Conservation (phyloP, 2,113 vertebrate genomes). For the Lycaon pictus region DNA sequence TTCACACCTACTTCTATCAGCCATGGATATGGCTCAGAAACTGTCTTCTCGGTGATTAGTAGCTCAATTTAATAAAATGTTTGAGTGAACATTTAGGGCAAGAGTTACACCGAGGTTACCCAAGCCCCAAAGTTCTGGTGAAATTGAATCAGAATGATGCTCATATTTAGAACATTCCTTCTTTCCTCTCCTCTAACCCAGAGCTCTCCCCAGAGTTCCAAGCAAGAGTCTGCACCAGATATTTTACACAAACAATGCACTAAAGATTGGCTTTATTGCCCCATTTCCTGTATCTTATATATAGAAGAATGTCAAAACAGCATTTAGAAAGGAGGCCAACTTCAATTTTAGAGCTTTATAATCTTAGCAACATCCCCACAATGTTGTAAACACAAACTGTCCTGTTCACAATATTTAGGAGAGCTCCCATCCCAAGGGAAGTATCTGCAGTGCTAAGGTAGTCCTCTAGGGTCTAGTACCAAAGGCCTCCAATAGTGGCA, state of each 20-base stretch:
- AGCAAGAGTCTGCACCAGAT: neutral
- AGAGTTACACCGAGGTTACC: neutral
- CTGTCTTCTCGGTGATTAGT: neutral
- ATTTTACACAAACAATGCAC: conserved; percentile 16
- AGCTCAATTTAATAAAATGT: conserved; percentile 39
- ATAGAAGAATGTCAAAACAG: neutral
- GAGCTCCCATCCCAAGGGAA: neutral
- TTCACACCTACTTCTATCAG: neutral
- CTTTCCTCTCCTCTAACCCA: neutral
- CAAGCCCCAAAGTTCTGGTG: neutral
- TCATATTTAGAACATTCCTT: neutral
- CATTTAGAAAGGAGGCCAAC: conserved; percentile 7
- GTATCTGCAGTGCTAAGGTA: neutral
- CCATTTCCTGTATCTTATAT: neutral
- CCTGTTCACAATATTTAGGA: neutral
- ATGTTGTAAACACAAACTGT: neutral
- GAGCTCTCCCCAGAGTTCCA: neutral
- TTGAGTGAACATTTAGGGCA: neutral
- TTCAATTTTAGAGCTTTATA: neutral
- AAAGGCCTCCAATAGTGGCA: neutral
- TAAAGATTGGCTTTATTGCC: neutral
- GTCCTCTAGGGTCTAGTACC: neutral
- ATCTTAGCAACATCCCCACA: neutral
- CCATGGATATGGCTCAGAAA: neutral
- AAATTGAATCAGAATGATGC: neutral